phyloP scores from a whole-genome alignment of 2,797 vertebrate species.

The Microhierax caerulescens region DNA sequence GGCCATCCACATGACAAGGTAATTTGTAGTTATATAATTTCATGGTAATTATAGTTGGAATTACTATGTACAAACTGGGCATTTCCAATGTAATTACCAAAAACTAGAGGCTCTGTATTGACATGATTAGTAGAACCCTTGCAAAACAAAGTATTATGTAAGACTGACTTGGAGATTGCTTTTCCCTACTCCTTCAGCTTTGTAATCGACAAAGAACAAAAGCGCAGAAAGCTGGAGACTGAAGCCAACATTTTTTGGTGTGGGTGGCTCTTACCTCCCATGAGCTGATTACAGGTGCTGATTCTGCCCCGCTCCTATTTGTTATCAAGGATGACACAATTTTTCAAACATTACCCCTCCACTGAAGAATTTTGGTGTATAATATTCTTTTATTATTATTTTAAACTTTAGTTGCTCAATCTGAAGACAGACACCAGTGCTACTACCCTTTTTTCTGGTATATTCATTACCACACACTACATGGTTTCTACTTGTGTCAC shows the following conservation, averaged over 20 bases:
- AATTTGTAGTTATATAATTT: conserved; percentile 75
- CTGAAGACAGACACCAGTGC: background rate
- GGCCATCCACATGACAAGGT: conserved; percentile 58
- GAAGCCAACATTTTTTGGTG: background rate
- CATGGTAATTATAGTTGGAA: conserved; percentile 67
- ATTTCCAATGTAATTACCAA: conserved; percentile 63
- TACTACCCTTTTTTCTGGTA: background rate
- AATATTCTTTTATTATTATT: background rate
- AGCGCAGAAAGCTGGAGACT: background rate
- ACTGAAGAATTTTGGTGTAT: background rate
- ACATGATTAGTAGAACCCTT: conserved; percentile 24
- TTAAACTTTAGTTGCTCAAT: background rate
- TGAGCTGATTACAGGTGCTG: background rate
- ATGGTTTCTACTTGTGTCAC: background rate
- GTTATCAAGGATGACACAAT: background rate
- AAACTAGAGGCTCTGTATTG: conserved; percentile 40
- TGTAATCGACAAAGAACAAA: background rate
- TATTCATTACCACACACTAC: background rate
- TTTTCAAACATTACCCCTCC: background rate
- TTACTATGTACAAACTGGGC: conserved; percentile 59
- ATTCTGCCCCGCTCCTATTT: background rate
- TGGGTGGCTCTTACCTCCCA: conserved; percentile 17
- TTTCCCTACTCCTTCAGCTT: background rate
- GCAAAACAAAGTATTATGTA: conserved; percentile 56
- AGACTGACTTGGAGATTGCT: conserved; percentile 22